A percentile compares a stretch with the other conserved stretches of the same genome.
Evolutionary conservation across 35 echinoderm and acorn worm species (phyloP).

Genomic region (Amphiura filiformis): DNA sequence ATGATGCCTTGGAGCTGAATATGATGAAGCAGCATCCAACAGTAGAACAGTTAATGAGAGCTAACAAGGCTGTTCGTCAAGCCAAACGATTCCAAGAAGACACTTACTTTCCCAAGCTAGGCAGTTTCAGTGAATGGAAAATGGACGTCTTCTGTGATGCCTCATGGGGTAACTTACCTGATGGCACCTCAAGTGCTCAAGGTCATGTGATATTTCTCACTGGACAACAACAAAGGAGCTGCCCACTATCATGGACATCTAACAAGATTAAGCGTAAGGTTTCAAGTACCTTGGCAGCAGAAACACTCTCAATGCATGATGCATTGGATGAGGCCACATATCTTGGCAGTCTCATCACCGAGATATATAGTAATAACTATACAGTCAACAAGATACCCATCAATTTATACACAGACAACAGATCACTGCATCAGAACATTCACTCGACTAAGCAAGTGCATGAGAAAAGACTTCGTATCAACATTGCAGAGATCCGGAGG

Average conservation of each 20-base stretch:
- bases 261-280: background rate
- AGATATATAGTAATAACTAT: background rate
- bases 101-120: background rate
- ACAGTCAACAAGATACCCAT: background rate
- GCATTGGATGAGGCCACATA: background rate
- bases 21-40: conserved; percentile 26
- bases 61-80: conserved; percentile 25
- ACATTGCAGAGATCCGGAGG: background rate
- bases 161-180: background rate
- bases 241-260: background rate
- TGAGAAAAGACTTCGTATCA: background rate
- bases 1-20: conserved; percentile 55
- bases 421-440: background rate
- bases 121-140: conserved; percentile 24
- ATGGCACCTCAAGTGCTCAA: conserved; percentile 8
- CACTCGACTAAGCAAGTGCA: background rate
- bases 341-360: background rate
- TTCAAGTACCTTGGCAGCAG: background rate
- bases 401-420: background rate
- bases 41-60: conserved; percentile 35
- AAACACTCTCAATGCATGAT: conserved; percentile 2
- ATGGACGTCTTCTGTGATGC: conserved; percentile 13
- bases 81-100: background rate
- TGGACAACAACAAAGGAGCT: conserved; percentile 4
- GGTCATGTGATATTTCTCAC: conserved; percentile 32